phyloP scores from a whole-genome alignment of 2,888 invertebrate species.

The Brachyptera risi region DNA sequence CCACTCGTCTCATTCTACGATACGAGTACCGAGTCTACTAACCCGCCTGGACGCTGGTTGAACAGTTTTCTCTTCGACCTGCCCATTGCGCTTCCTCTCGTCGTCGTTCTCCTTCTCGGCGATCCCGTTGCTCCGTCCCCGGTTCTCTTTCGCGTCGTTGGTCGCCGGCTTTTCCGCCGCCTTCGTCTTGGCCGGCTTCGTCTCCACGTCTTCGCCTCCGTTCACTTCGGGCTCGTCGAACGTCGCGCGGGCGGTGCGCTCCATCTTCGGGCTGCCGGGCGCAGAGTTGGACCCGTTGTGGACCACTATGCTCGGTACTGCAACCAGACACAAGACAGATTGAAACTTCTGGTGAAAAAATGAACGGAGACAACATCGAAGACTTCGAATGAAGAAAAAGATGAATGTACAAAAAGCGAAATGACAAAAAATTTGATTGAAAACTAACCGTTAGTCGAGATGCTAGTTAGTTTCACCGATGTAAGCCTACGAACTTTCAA shows the following conservation, averaged over 20 bases:
- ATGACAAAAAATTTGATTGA: too few relatives aligned
- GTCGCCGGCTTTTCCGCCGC: background rate
- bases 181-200: background rate
- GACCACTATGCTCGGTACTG: conserved; percentile 41
- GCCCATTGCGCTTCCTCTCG: background rate
- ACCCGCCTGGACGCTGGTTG: conserved; percentile 23
- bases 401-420: too few relatives aligned
- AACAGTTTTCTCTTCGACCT: conserved; percentile 23
- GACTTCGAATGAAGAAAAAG: too few relatives aligned
- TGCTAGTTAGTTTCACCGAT: too few relatives aligned
- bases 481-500: too few relatives aligned
- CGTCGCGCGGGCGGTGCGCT: conserved; percentile 31
- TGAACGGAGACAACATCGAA: too few relatives aligned
- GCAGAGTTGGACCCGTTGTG: conserved; percentile 38
- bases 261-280: conserved; percentile 36
- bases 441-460: too few relatives aligned
- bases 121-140: conserved; percentile 1
- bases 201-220: background rate
- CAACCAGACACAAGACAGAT: background rate
- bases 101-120: background rate
- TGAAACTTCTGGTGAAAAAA: too few relatives aligned
- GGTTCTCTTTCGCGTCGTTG: background rate
- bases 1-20: too few relatives aligned
- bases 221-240: background rate
- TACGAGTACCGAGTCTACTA: too few relatives aligned